These are phyloP conservation scores for Aphrophora alni DNA, from an alignment of 2,888 invertebrate species.

Conservation along the genomic window DNA sequence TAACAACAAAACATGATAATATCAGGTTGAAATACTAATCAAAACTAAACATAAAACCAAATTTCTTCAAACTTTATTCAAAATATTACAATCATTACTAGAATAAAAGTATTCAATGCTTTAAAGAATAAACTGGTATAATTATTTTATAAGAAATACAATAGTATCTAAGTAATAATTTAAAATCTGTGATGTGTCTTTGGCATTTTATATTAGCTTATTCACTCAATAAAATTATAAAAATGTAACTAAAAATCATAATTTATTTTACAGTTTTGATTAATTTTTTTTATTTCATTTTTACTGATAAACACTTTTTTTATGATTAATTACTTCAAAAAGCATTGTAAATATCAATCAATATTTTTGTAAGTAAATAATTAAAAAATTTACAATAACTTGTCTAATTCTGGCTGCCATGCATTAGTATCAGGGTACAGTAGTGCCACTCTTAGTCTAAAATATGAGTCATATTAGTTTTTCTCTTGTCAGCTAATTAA, in stretches of 20 bases:
- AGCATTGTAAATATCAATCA: not conserved
- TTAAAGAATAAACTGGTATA: no score
- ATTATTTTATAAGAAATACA: no score
- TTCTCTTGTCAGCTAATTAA: constrained; percentile 51
- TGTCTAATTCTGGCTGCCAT: not conserved
- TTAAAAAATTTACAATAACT: not conserved
- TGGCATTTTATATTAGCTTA: not conserved
- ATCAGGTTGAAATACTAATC: no score
- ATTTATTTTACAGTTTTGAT: no score
- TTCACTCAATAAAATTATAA: not conserved
- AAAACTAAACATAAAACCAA: no score
- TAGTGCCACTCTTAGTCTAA: not conserved
- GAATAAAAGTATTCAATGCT: no score
- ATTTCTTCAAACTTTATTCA: no score
- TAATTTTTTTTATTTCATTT: not conserved
- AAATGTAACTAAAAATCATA: not conserved
- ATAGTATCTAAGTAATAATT: no score
- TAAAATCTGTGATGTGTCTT: not conserved
- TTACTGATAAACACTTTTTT: not conserved
- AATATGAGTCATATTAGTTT: constrained; percentile 17
- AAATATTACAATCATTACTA: no score
- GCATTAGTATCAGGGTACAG: constrained; percentile 4
- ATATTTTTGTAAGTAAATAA: not conserved
- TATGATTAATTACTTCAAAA: not conserved
- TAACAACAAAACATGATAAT: no score